Evolutionary conservation across 2,888 invertebrate species (phyloP), one percentile per base, ranked within the genome.

Genomic region (Podotricha telesiphe): DNA sequence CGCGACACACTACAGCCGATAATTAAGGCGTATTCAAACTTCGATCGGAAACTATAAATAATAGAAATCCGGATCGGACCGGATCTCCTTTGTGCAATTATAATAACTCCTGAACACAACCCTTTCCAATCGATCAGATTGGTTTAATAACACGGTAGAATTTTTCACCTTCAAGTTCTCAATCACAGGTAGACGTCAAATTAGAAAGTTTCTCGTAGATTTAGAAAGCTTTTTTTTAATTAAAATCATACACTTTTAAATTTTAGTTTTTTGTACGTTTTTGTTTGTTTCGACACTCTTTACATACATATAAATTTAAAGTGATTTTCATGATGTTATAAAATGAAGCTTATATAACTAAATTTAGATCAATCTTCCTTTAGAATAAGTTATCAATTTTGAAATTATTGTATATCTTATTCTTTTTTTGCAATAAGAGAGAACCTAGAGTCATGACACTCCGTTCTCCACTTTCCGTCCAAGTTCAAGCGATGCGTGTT

Each of bases 21-120:
- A 93, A 93, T 93, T 93, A 93, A 91, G 91, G 91, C 87, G 88
- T 91, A 92, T 92, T 92, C 93, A 93, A 81, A 85, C 84, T 83
- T 78, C 82, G 88, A 91, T 91, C 91, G 91, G 91, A 91, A 92
- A 90, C 87, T 89, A 87, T 91, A 91, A 92, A 91, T 91, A 91
- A 91, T 88, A 88, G 87, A 89, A 89, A 80, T 88, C 84, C 85
- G 86, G 86, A 86, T 85, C 83, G 84, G 84, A 88, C 91, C 93
- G 93, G 93, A 93, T 93, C 87, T 88, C 91, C 80, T 86, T 93
- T 93, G 91, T 93, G 82, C 80, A 84, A 86, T 89, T 87, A 91
- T 90, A 87, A 88, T 85, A 86, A 85, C 82, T 86, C 87, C 82
- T 80, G 79, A 81, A 81, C 81, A 79, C 83, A 88, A 90, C 89